Base-by-base conservation (phyloP, 2,113 vertebrate genomes). In the Probosciger aterrimus region DNA sequence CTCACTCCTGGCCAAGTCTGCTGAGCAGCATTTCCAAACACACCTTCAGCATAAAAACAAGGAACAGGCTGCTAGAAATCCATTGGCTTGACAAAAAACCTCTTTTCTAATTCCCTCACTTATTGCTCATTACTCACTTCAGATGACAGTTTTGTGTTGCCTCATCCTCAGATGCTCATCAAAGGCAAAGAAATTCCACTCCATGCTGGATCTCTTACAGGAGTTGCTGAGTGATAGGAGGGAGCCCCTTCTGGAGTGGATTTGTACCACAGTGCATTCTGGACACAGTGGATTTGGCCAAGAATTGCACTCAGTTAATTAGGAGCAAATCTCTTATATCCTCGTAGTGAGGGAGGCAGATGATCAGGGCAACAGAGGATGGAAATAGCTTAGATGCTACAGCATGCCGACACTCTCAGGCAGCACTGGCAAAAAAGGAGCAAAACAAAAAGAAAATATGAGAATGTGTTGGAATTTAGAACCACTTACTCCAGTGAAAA, bases 321-420 rank as follows among this genome's bases (percentile, higher is more conserved):
- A 95, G 74, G 11, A 92, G 87, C 59, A 88, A 94, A 93, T 95
- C 85, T 93, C 85, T 79, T 88, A n/a, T 35, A 67, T 95, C 93
- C 90, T 82, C 6, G 2, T 11, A 88, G 84, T 24, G 5, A 74
- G 46, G 53, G 43, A 95, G 31, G 68, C 59, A 80, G 73, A 86
- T 6, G n/a, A 95, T 74, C 68, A 73, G 84, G 80, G 50, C 82
- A 90, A 39, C 3, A 59, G 79, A 46, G 53, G 86, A 65, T 84
- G 52, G 41, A 92, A 95, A 79, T 9, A 95, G 81, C 75, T 82
- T 91, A 68, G 33, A 52, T 79, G 10, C 64, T 47, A 33, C 28
- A 76, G 57, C 71, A 64, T 1, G 7, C 49, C 67, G 3, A 23
- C 75, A 52, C 24, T 35, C 59, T 75, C 33, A 30, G 39, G 46